Conservation (phyloP, 1,140 invertebrate genomes). For the Macrotrachela quadricornifera region DNA sequence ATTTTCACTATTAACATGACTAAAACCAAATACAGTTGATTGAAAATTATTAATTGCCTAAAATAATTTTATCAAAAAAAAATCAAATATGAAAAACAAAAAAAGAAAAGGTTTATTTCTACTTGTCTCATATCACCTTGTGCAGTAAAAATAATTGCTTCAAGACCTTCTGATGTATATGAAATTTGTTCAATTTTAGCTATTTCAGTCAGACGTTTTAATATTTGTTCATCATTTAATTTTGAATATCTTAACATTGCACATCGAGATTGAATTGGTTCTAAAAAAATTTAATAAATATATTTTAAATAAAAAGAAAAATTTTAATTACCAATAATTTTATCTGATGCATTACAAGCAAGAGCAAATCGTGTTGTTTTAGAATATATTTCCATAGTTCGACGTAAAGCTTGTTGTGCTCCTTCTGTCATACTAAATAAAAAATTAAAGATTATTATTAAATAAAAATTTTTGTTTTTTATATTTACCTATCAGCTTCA, state of each 20-base stretch:
- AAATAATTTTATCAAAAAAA: conserved; percentile 14
- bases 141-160: conserved; percentile 88
- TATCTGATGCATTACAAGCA: conserved; percentile 93
- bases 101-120: too few relatives aligned
- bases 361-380: conserved; percentile 88
- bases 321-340: conserved; percentile 57
- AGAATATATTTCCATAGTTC: conserved; percentile 97
- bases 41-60: conserved; percentile 95
- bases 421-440: conserved; percentile 79
- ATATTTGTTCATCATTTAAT: conserved; percentile 59
- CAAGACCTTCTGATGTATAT: conserved; percentile 75
- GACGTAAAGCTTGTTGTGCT: conserved; percentile 78
- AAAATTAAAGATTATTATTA: too few relatives aligned
- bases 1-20: conserved; percentile 67
- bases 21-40: conserved; percentile 82
- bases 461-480: conserved; percentile 4
- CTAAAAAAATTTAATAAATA: conserved; percentile 24
- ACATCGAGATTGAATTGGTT: conserved; percentile 93
- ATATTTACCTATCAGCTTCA: conserved; percentile 74
- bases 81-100: too few relatives aligned
- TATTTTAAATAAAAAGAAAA: not conserved
- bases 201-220: conserved; percentile 53
- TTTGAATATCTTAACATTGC: conserved; percentile 83
- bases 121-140: conserved; percentile 92
- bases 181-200: conserved; percentile 52